phyloP scores from a whole-genome alignment of 2,113 vertebrate species.

The Phainopepla nitens region DNA sequence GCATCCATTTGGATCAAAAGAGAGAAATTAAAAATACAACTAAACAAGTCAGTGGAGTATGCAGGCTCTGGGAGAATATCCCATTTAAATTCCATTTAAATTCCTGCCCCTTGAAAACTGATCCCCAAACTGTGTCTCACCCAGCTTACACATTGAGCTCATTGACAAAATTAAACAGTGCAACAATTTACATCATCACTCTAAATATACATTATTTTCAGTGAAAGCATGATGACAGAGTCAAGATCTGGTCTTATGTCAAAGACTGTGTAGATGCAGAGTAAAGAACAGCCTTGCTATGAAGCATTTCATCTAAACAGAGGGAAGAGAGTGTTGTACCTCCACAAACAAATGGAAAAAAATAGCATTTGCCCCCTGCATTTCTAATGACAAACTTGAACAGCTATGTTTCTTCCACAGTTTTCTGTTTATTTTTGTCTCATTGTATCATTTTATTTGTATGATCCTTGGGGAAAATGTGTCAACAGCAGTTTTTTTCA shows the following conservation, averaged over 20 bases:
- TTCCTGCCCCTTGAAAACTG: not conserved
- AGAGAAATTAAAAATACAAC: not conserved
- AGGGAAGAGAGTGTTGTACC: not conserved
- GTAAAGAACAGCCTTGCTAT: not conserved
- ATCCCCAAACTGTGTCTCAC: not conserved
- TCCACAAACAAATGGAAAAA: not conserved
- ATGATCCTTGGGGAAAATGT: not conserved
- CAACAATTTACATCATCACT: not conserved
- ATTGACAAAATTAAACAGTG: not conserved
- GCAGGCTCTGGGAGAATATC: not conserved
- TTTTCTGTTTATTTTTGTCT: not conserved
- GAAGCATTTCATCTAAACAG: not conserved
- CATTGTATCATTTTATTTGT: not conserved
- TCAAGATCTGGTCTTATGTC: not conserved
- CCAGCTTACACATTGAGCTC: not conserved
- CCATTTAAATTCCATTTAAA: not conserved
- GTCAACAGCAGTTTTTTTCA: not conserved
- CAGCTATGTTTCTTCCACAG: not conserved
- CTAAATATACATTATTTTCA: not conserved
- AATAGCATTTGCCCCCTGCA: rapidly evolving
- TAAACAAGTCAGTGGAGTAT: not conserved
- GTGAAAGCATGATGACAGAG: not conserved
- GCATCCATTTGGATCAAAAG: not conserved
- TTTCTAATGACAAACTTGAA: not conserved
- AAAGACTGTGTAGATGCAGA: not conserved